phyloP scores from a whole-genome alignment of 1,140 invertebrate species.

The Lordiphosa clarofinis region DNA sequence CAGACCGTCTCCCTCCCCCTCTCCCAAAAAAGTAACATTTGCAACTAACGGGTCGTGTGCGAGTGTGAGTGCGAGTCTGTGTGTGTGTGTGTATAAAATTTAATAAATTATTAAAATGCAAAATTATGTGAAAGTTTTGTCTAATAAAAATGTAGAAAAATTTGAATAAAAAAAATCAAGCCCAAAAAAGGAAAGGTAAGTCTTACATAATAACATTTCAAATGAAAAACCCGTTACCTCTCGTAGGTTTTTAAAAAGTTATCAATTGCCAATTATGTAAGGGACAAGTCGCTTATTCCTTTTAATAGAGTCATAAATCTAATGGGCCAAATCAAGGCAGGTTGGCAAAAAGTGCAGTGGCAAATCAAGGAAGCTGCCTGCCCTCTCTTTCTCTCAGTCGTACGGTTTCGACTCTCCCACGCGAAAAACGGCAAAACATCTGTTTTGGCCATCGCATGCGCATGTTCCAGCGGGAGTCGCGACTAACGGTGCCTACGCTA shows the following conservation, averaged over 20 bases:
- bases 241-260: too few species aligned
- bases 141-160: neutral
- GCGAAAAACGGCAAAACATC: slow-evolving; percentile 37
- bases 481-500: slow-evolving; percentile 47
- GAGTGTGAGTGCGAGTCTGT: slow-evolving; percentile 33
- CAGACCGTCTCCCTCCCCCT: slow-evolving; percentile 27
- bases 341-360: slow-evolving; percentile 33
- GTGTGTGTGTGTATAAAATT: neutral
- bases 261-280: too few species aligned
- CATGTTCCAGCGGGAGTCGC: slow-evolving; percentile 38
- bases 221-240: slow-evolving; percentile 23
- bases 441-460: slow-evolving; percentile 57
- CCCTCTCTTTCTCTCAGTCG: slow-evolving; percentile 3
- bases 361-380: slow-evolving; percentile 6
- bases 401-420: slow-evolving; percentile 30
- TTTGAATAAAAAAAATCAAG: slow-evolving; percentile 7
- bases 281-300: too few species aligned
- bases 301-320: slow-evolving; percentile 20
- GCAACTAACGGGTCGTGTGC: slow-evolving; percentile 18
- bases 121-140: too few species aligned
- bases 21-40: slow-evolving; percentile 13
- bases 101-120: neutral
- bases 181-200: slow-evolving; percentile 8
- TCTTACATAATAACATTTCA: slow-evolving; percentile 35
- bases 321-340: slow-evolving; percentile 27